Evolutionary conservation across 2,113 vertebrate species (phyloP).

Genomic region (Hiodon tergisus): DNA sequence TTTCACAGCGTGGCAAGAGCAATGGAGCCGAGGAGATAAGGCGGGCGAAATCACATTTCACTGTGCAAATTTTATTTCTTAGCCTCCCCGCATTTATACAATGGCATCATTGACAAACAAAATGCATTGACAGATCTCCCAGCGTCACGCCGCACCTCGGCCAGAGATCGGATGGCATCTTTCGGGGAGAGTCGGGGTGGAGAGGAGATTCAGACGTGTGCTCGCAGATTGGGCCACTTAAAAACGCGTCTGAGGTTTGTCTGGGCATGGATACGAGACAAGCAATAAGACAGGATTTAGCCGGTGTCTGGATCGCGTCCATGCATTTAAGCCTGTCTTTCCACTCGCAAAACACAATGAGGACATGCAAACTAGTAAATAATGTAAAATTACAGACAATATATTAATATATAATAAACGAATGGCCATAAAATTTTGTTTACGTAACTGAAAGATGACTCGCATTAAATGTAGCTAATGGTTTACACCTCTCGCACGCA

Average conservation of each 20-base stretch:
- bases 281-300: background rate
- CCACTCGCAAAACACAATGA: no score
- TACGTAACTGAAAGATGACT: no score
- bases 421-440: no score
- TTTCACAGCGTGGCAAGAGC: constrained; percentile 81
- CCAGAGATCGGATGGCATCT: constrained; percentile 74
- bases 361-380: background rate
- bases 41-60: constrained; percentile 76
- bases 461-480: no score
- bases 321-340: no score
- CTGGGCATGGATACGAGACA: background rate
- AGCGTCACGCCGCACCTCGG: constrained; percentile 59
- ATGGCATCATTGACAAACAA: constrained; percentile 74
- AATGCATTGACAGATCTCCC: constrained; percentile 75
- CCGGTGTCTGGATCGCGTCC: background rate
- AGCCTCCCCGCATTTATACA: constrained; percentile 71
- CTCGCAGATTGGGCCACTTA: constrained; percentile 62
- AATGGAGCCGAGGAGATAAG: constrained; percentile 70
- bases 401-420: background rate
- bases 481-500: no score
- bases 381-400: background rate
- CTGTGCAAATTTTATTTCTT: constrained; percentile 73
- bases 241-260: constrained; percentile 31
- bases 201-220: constrained; percentile 45
- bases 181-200: constrained; percentile 25